Conservation (phyloP, 2,113 vertebrate species). For the Octodon degus region DNA sequence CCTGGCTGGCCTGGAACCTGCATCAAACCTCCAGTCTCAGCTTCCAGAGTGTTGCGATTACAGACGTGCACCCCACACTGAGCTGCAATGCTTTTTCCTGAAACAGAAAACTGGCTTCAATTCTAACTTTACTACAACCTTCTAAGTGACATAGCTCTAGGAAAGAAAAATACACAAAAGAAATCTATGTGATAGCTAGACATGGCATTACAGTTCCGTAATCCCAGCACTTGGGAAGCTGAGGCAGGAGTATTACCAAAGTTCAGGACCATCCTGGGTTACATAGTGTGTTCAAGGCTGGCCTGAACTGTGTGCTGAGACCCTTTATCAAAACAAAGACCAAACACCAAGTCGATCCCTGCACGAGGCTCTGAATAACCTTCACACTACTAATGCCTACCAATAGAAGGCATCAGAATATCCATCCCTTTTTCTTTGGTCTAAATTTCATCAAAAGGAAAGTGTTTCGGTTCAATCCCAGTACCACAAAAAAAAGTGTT, state of each 20-base stretch:
- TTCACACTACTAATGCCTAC: background rate
- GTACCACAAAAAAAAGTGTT: constrained; percentile 14
- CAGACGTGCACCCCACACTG: background rate
- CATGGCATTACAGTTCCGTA: background rate
- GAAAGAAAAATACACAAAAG: background rate
- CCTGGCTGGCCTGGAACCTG: background rate
- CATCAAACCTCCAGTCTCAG: background rate
- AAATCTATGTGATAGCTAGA: background rate
- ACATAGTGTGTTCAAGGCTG: background rate
- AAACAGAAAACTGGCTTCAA: constrained; percentile 35
- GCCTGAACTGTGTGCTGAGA: background rate
- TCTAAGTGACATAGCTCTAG: background rate
- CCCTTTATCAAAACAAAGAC: no score
- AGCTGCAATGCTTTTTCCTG: background rate
- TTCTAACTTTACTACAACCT: background rate
- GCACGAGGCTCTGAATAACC: background rate
- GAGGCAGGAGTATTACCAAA: background rate
- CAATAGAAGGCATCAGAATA: background rate
- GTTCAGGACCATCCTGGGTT: background rate
- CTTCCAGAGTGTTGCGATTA: background rate
- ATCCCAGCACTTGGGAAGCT: background rate
- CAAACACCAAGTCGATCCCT: background rate
- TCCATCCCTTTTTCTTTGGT: background rate
- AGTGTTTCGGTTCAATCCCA: background rate
- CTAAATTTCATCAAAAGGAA: constrained; percentile 18